Percentiles rank a stretch among this genome's conserved stretches.
phyloP scores from a whole-genome alignment of 2,113 vertebrate species.

The Amazona guildingii region DNA sequence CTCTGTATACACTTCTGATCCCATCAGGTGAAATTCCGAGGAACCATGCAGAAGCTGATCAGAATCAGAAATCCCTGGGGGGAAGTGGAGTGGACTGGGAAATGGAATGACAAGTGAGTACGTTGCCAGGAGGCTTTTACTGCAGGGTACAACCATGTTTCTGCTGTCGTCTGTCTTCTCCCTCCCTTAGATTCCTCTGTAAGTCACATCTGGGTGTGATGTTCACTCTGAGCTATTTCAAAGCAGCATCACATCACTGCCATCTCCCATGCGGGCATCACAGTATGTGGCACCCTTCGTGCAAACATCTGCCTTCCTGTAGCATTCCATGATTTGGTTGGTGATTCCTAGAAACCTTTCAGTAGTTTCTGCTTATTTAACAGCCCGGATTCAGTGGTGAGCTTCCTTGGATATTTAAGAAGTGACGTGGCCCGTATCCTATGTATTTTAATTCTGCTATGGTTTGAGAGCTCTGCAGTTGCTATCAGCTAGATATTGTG shows the following conservation, averaged over 20 bases:
- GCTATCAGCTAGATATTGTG: background rate
- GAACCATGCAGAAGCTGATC: constrained; percentile 85
- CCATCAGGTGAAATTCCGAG: constrained; percentile 84
- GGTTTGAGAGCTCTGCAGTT: background rate
- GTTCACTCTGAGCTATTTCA: background rate
- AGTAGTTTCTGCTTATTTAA: background rate
- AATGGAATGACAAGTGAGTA: constrained; percentile 91
- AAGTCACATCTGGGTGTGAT: background rate
- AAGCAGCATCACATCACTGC: background rate
- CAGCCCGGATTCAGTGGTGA: background rate
- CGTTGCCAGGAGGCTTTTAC: background rate
- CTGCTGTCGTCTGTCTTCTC: background rate
- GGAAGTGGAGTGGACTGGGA: constrained; percentile 95
- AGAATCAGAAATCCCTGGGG: constrained; percentile 95
- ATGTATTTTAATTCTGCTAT: background rate
- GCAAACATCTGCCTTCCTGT: background rate
- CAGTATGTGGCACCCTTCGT: background rate
- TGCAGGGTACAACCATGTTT: accelerated
- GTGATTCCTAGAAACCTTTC: background rate
- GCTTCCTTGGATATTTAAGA: background rate
- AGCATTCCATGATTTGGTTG: background rate
- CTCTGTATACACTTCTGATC: background rate
- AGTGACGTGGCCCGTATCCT: background rate
- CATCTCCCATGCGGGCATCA: accelerated
- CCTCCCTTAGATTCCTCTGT: background rate